Percentiles rank a stretch among this genome's conserved stretches.
Conservation (phyloP, 2,113 vertebrate species). For the Noturus placidus region DNA sequence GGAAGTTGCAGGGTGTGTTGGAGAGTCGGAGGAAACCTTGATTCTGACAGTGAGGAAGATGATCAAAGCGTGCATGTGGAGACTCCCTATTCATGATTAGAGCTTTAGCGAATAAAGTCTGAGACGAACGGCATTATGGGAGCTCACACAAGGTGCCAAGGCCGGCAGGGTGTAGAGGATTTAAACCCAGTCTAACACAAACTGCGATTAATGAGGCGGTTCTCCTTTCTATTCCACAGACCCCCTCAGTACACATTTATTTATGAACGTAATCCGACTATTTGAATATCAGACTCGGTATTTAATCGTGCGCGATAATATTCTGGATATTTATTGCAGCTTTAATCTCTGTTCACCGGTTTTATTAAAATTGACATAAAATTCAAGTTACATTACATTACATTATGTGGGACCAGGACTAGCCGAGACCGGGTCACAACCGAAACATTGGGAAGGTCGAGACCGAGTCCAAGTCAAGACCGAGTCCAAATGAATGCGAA, state of each 20-base stretch:
- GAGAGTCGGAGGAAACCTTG: background rate
- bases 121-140: background rate
- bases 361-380: background rate
- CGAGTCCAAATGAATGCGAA: background rate
- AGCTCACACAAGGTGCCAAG: constrained; percentile 18
- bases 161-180: constrained; percentile 11
- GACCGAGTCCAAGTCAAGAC: background rate
- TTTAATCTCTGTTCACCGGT: background rate
- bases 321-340: background rate
- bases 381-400: background rate
- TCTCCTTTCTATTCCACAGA: background rate
- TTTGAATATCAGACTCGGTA: background rate
- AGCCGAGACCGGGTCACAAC: background rate
- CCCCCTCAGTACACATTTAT: background rate
- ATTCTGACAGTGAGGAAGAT: constrained; percentile 15
- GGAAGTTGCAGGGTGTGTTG: constrained; percentile 27
- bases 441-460: background rate
- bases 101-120: background rate
- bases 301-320: background rate
- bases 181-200: constrained; percentile 31
- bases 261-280: background rate
- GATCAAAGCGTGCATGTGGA: constrained; percentile 45
- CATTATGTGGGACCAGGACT: background rate
- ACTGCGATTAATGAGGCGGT: constrained; percentile 6
- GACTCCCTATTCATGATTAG: constrained; percentile 18